Evolutionary conservation across 2,888 invertebrate genomes (phyloP), one percentile per base, ranked within the genome.

Genomic region (Alentia gelatinosa): DNA sequence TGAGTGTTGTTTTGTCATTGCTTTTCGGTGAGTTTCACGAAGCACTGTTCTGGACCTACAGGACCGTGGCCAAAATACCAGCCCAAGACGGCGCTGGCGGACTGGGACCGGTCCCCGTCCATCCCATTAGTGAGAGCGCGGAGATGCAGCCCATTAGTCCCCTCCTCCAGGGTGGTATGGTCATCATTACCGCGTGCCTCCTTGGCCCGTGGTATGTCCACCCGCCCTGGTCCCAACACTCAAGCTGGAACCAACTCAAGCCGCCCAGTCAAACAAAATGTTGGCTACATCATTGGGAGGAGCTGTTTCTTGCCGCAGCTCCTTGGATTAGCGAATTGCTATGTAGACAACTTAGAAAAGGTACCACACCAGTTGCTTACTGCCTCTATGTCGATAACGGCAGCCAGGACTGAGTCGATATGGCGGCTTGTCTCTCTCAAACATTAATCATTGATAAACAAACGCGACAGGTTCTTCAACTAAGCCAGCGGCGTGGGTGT

Each of bases 361-460:
- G n/a, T n/a, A n/a, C n/a, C n/a, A n/a, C n/a, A n/a, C n/a, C n/a
- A n/a, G n/a, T n/a, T n/a, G n/a, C n/a, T n/a, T n/a, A n/a, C n/a
- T n/a, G 30, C 33, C 5, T 3, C 26, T 30, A 12, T 68, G 33
- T 37, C 26, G 79, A 79, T 79, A 7, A 5, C 23, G 79, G 19
- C 37, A 39, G 37, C 9, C 79, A 35, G 35, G 79, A 26, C 23
- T 9, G n/a, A 39, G 23, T 79, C 68, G 4, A 26, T 68, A 30
- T 5, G 26, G 30, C n/a, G 56, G n/a, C 74, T 12, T 33, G 33
- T 74, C 23, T 79, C 79, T 79, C 39, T 79, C n/a, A 79, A 79
- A 79, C 79, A 79, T 79, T 79, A 79, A 79, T 39, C 79, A 79
- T 9, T 79, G 39, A 35, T 79, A 79, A 79, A 79, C 79, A 79